A percentile compares a stretch with the other conserved stretches of the same genome.
Conservation (phyloP, 2,888 invertebrate species). For the Synanthedon andrenaeformis region DNA sequence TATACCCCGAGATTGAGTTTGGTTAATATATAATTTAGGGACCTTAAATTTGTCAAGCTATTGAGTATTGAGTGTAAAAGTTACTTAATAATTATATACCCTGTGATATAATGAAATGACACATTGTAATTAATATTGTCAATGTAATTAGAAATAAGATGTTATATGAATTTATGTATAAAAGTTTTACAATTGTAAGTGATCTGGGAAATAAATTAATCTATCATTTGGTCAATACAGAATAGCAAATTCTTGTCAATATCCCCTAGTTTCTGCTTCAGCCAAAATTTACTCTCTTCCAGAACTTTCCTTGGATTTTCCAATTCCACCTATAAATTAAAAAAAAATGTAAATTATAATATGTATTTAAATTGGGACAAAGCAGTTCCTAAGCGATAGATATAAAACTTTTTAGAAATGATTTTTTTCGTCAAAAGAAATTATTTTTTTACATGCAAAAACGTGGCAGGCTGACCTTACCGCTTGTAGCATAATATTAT, state of each 20-base stretch:
- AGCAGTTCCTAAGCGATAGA: too few relatives aligned
- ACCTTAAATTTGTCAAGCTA: too few relatives aligned
- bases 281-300: slow-evolving; percentile 42
- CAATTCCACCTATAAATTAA: slow-evolving; percentile 28
- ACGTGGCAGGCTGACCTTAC: too few relatives aligned
- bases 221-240: slow-evolving; percentile 49
- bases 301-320: slow-evolving; percentile 26
- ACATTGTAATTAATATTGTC: slow-evolving; percentile 17
- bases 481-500: too few relatives aligned
- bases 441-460: too few relatives aligned
- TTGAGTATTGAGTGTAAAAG: slow-evolving; percentile 10
- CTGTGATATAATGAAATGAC: slow-evolving; percentile 26
- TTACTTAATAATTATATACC: slow-evolving; percentile 16
- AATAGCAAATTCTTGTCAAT: slow-evolving; percentile 42
- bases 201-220: slow-evolving; percentile 15
- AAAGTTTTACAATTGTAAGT: neutral
- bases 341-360: neutral
- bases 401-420: too few relatives aligned
- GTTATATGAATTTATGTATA: neutral
- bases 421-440: too few relatives aligned
- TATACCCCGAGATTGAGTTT: too few relatives aligned
- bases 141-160: slow-evolving; percentile 12
- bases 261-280: slow-evolving; percentile 32
- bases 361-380: neutral
- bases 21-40: too few relatives aligned